Evolutionary conservation across 2,113 vertebrate species (phyloP).

Genomic region (Pithys albifrons): DNA sequence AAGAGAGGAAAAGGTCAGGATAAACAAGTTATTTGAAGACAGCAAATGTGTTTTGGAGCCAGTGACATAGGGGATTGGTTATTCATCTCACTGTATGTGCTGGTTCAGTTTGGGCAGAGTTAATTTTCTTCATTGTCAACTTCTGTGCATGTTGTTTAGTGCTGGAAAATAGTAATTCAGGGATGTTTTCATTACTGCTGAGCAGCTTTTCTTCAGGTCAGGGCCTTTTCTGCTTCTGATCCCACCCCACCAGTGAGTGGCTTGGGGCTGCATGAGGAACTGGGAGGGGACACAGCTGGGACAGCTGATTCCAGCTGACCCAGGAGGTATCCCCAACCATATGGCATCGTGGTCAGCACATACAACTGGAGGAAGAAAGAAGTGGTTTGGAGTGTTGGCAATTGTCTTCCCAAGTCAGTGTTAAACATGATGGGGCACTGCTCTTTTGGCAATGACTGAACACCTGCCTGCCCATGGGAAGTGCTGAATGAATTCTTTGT

Average conservation of each 20-base stretch:
- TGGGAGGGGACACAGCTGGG: not conserved
- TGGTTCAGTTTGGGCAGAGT: not conserved
- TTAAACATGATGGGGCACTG: rapidly evolving
- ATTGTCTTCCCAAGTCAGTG: not conserved
- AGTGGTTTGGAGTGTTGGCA: not conserved
- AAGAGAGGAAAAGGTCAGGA: constrained; percentile 21
- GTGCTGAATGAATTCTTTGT: not conserved
- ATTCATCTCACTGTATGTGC: not conserved
- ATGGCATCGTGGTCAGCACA: not conserved
- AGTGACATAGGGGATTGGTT: not conserved
- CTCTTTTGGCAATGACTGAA: not conserved
- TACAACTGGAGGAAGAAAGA: not conserved
- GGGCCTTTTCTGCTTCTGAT: not conserved
- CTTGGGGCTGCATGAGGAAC: not conserved
- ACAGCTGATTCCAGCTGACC: too few species aligned
- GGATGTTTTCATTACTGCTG: not conserved
- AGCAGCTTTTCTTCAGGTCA: not conserved
- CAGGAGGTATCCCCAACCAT: not conserved
- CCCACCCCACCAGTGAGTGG: not conserved
- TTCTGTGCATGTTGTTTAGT: not conserved
- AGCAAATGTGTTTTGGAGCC: not conserved
- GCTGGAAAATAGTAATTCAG: not conserved
- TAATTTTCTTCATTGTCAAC: not conserved
- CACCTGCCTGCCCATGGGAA: not conserved
- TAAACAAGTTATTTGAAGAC: constrained; percentile 17